Base-by-base conservation (phyloP, 2,888 invertebrate species). In the Prostheceraeus crozeri region DNA sequence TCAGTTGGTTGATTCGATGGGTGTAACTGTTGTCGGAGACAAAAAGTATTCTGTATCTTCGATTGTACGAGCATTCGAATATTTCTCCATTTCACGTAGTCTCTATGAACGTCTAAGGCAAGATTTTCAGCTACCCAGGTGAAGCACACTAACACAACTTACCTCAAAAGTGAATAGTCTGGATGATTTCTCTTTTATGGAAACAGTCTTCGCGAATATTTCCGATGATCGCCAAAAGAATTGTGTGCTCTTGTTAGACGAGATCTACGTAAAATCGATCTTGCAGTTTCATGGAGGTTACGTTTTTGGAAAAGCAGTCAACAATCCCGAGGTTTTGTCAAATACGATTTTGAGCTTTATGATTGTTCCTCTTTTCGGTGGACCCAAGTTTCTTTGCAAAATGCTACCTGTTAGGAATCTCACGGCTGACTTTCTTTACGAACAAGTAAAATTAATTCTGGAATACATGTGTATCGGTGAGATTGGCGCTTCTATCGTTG, bases 251-350 rank as follows among this genome's bases (percentile, higher is more conserved):
- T 28, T 19, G 25, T 25, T 48, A 28, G 48, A 48, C 11, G 48
- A 48, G 48, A 30, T 48, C 25, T 48, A 48, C 28, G 48, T 48
- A 25, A 48, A 8, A 48, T 25, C 48, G 25, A 28, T 30, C 25
- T 28, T 48, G 28, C 25, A 30, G 25, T 48, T 28, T 19, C 48
- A 48, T 19, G 48, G 48, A 48, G 48, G 25, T 19, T 19, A 48
- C 28, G 48, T 48, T 48, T 48, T 48, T 48, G 48, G 48, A 28
- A 48, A 48, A 48, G 48, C 48, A 28, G 25, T 19, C 25, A 48
- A 48, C 28, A 30, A 25, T 48, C 48, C 48, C 25, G 48, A 48
- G 48, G 28, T 28, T 28, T 30, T 48, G 28, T 25, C 48, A 28
- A 48, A 30, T 28, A 48, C 23, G 27, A 25, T 48, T 30, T 48